A percentile compares a stretch with the other conserved stretches of the same genome.
These are phyloP conservation scores for Rhinichthys klamathensis DNA, from an alignment of 2,113 vertebrate genomes.

Conservation along the genomic window DNA sequence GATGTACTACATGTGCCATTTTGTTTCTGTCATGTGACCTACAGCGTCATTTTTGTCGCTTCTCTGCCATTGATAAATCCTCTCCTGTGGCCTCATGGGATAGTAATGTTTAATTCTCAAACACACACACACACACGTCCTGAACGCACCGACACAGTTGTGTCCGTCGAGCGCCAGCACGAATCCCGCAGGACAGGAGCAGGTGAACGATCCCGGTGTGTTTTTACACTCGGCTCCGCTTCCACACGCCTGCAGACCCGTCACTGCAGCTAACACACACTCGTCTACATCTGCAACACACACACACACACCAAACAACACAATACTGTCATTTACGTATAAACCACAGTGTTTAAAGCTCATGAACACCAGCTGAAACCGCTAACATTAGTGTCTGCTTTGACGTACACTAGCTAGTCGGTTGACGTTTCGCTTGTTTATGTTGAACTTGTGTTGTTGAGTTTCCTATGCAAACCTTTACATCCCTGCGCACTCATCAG, in stretches of 20 bases:
- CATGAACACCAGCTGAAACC: neutral
- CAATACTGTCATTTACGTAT: no score
- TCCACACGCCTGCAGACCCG: constrained; percentile 75
- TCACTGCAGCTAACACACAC: constrained; percentile 74
- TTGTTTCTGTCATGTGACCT: no score
- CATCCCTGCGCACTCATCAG: constrained; percentile 71
- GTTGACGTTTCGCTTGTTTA: no score
- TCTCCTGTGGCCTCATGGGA: no score
- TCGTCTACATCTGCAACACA: constrained; percentile 76
- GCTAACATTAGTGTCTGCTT: neutral
- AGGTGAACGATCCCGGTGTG: constrained; percentile 76
- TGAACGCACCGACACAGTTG: constrained; percentile 73
- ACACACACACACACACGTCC: constrained; percentile 3
- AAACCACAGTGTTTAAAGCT: neutral
- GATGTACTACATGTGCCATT: no score
- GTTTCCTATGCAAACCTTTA: constrained; percentile 62
- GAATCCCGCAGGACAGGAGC: constrained; percentile 73
- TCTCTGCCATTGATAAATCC: no score
- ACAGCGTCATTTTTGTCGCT: no score
- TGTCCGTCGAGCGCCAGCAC: constrained; percentile 68
- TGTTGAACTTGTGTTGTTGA: neutral
- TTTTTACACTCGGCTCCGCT: constrained; percentile 70
- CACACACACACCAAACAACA: neutral
- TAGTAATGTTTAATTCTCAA: no score
- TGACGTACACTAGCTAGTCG: no score